Base-by-base conservation (phyloP, 2,888 invertebrate genomes). In the Lepidocyrtoides sp. region DNA sequence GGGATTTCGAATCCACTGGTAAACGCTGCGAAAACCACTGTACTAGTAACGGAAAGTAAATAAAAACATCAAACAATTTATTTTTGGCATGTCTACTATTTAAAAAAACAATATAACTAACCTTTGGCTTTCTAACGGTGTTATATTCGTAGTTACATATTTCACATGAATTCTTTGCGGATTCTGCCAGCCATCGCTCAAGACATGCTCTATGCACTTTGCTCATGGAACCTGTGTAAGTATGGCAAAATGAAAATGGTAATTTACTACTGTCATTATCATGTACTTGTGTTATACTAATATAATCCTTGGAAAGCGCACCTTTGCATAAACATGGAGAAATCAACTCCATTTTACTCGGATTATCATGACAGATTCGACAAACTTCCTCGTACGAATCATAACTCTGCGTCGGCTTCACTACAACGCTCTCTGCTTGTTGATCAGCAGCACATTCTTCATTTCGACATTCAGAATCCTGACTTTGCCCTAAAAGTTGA, bases 321-420 rank as follows among this genome's bases (percentile, higher is more conserved):
- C 94, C 94, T 93, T 94, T 94, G 89, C 94, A 94, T 12, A 93
- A 60, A 85, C 94, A 94, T 0, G 94, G 94, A 2, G 92, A 92
- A 20, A 94, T 91, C 8, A 94, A 63, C 29, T 92, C 87, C 90
- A 93, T 85, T 85, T 92, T 91, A 36, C 91, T 93, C 0, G 93
- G 92, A 48, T 94, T 93, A 93, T 94, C 94, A 85, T 94, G 94
- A 69, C 94, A 94, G 77, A 94, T 93, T n/a, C 93, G 17, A 26
- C 93, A 93, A 26, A 93, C 91, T 29, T 93, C 92, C 12, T 92
- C 92, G 44, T 92, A 85, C 2, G 92, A 92, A 23, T 93, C 92
- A 51, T 77, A 89, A 51, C 93, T 93, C 8, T 32, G 77, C 1
- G 84, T 69, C n/a, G 81, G 81, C 36, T 48, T 84, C 26, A 69